These are phyloP conservation scores for Oscheius sp. DNA, from an alignment of 2,888 invertebrate species.

Conservation along the genomic window DNA sequence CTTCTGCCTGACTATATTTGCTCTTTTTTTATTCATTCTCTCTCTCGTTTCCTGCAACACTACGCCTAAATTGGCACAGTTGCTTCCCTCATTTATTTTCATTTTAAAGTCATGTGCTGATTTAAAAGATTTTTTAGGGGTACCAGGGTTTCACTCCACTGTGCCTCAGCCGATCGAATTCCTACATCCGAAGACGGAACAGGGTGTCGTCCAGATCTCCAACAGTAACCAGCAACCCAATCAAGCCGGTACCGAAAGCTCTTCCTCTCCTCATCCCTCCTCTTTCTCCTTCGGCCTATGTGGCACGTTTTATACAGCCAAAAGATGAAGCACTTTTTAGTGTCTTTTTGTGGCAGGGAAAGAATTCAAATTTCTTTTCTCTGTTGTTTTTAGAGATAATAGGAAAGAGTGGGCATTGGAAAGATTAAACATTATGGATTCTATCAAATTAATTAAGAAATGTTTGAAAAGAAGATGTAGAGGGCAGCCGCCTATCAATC, in stretches of 20 bases:
- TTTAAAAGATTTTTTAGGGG: neutral
- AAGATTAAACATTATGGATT: too few species aligned
- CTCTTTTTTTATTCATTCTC: neutral
- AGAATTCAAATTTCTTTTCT: too few species aligned
- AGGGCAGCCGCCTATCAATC: too few species aligned
- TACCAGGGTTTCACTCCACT: constrained; percentile 2
- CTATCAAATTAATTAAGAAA: too few species aligned
- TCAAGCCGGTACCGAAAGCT: constrained; percentile 40
- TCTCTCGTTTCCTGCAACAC: neutral
- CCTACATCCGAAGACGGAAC: constrained; percentile 54
- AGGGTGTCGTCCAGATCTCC: constrained; percentile 34
- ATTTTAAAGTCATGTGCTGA: neutral
- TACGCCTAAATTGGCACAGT: neutral
- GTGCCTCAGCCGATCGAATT: constrained; percentile 50
- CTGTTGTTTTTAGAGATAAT: neutral
- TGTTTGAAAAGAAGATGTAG: too few species aligned
- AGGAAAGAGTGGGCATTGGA: too few species aligned
- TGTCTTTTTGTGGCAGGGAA: too few species aligned
- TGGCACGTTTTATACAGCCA: constrained; percentile 28
- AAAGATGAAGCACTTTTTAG: too few species aligned
- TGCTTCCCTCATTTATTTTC: neutral
- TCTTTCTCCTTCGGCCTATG: too few species aligned
- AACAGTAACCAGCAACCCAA: constrained; percentile 15
- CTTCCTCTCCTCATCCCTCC: too few species aligned
- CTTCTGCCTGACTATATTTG: neutral